Conservation (phyloP, 2,888 invertebrate species). For the Escarpia spicata region DNA sequence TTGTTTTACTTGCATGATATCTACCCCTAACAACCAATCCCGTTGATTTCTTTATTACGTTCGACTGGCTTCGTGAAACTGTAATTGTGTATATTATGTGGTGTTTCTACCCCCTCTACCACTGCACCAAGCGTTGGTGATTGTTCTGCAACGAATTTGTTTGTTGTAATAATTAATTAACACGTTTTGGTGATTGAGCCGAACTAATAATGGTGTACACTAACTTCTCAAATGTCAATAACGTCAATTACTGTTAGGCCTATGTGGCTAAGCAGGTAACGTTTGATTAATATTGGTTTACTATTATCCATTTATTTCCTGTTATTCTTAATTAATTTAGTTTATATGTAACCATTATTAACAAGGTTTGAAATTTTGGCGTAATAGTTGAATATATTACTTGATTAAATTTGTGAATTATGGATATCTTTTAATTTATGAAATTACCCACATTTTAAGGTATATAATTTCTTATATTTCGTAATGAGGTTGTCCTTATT, state of each 20-base stretch:
- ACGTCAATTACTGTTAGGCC: background rate
- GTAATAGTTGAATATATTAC: background rate
- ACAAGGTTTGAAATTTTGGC: too few species aligned
- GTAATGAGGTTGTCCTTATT: background rate
- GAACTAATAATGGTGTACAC: background rate
- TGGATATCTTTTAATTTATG: background rate
- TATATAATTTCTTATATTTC: background rate
- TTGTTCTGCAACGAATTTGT: background rate
- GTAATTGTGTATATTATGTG: background rate
- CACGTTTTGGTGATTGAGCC: background rate
- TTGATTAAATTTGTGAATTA: background rate
- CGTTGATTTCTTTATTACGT: background rate
- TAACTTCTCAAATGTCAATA: background rate
- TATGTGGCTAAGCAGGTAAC: background rate
- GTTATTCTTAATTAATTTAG: background rate
- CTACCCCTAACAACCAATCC: background rate
- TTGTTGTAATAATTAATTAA: slow-evolving; percentile 8
- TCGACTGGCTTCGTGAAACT: background rate
- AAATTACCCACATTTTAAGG: background rate
- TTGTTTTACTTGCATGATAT: background rate
- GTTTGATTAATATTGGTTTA: background rate
- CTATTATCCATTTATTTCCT: background rate
- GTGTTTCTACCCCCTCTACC: background rate
- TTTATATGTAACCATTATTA: background rate
- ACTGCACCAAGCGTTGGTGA: background rate